Conservation (phyloP, 1,140 invertebrate genomes). For the Plutomurus gul region DNA sequence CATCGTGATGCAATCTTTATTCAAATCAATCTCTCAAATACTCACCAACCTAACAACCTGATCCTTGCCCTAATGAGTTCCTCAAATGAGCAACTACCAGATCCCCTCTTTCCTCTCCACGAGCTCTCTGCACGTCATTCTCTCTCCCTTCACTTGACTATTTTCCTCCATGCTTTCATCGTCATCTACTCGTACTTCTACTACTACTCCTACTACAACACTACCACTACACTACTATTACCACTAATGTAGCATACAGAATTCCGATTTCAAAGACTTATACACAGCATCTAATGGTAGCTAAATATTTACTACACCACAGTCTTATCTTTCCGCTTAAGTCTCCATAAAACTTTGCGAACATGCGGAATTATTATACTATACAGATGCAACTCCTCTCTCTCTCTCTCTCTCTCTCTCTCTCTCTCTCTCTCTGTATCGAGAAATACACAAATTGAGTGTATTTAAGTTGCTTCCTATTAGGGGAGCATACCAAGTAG, state of each 20-base stretch:
- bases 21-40: constrained; percentile 31
- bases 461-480: no score
- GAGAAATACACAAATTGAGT: no score
- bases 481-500: no score
- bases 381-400: neutral
- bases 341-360: no score
- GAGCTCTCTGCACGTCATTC: neutral
- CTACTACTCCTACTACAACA: neutral
- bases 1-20: neutral
- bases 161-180: neutral
- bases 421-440: no score
- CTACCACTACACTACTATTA: neutral
- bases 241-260: neutral
- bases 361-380: no score
- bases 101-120: neutral
- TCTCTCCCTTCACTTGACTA: neutral
- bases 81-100: neutral
- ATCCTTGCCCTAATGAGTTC: constrained; percentile 2
- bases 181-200: neutral
- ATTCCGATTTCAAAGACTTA: no score
- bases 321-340: no score
- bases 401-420: neutral
- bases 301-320: no score
- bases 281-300: no score
- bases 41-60: neutral